These are phyloP conservation scores for Melitaea athalia DNA, from an alignment of 2,888 invertebrate species.

Conservation along the genomic window DNA sequence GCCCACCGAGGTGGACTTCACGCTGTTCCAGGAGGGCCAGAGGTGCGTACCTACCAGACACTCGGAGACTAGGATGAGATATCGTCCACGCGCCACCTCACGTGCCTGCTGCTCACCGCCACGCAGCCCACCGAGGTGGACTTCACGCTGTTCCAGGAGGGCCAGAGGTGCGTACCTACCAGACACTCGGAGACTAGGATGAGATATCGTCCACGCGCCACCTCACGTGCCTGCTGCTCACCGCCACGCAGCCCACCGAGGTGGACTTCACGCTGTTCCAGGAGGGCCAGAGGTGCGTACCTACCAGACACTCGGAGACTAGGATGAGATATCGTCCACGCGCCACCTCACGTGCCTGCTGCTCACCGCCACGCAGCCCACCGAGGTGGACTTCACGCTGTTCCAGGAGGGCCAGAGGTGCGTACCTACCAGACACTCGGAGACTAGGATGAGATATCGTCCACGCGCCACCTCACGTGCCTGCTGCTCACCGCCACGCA, in stretches of 20 bases:
- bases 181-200: not conserved
- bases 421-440: not conserved
- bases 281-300: no score
- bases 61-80: no score
- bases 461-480: no score
- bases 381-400: constrained; percentile 97
- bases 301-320: no score
- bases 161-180: constrained; percentile 84
- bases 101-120: constrained; percentile 94
- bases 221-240: no score
- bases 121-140: constrained; percentile 98
- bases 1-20: no score
- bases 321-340: constrained; percentile 84
- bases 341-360: constrained; percentile 92
- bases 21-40: no score
- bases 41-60: no score
- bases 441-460: not conserved
- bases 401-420: constrained; percentile 96
- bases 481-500: no score
- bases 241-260: no score
- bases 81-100: constrained; percentile 91
- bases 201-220: no score
- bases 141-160: constrained; percentile 97
- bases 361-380: constrained; percentile 95
- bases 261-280: no score